These are phyloP conservation scores for Harpalus rubripes DNA, from an alignment of 2,888 invertebrate genomes.

Conservation along the genomic window DNA sequence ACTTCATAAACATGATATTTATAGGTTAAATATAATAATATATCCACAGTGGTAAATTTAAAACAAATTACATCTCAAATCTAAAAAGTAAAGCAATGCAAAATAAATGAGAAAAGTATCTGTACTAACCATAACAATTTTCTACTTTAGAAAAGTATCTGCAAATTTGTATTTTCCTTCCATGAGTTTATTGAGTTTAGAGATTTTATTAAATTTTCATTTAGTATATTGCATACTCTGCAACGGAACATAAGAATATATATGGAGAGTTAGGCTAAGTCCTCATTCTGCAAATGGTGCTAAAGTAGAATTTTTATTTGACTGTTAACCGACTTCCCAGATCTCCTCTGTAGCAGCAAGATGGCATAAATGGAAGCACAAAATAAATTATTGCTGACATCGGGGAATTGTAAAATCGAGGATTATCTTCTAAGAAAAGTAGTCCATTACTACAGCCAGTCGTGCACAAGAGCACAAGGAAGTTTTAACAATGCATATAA, in stretches of 20 bases:
- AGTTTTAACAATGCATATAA: constrained; percentile 2
- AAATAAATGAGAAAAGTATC: too few relatives aligned
- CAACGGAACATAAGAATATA: background rate
- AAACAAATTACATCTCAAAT: too few relatives aligned
- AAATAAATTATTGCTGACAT: constrained; percentile 43
- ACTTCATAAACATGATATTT: too few relatives aligned
- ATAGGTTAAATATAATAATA: too few relatives aligned
- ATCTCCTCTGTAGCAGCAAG: background rate
- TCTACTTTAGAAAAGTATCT: too few relatives aligned
- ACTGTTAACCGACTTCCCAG: background rate
- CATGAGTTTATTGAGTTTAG: too few relatives aligned
- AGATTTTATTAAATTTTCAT: too few relatives aligned
- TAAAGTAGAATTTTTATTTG: background rate
- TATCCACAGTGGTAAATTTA: too few relatives aligned
- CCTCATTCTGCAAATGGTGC: background rate
- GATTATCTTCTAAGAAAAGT: constrained; percentile 47
- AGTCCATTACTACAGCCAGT: constrained; percentile 8
- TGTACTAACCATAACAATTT: too few relatives aligned
- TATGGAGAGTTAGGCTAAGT: background rate
- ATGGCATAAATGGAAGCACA: background rate
- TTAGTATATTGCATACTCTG: too few relatives aligned
- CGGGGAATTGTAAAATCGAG: constrained; percentile 34
- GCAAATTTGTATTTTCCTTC: too few relatives aligned
- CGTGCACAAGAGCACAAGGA: constrained; percentile 8
- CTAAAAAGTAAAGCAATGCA: too few relatives aligned